Base-by-base conservation (phyloP, 2,888 invertebrate genomes). In the Aromia moschata region DNA sequence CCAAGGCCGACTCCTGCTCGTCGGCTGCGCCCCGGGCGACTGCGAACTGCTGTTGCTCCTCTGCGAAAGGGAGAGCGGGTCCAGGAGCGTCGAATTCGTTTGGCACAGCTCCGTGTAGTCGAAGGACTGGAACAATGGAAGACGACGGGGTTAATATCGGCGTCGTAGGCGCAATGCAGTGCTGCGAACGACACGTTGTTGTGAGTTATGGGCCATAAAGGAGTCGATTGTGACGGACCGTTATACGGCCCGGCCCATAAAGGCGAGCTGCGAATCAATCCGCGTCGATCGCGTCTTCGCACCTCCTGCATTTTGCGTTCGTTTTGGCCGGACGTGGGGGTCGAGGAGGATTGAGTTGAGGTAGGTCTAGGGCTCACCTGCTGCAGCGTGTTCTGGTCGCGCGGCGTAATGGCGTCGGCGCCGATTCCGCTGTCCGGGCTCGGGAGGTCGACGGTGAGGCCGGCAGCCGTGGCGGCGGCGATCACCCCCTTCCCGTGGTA, bases 361-460 rank as follows among this genome's bases (percentile, higher is more conserved):
- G 52, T 56, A 57, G 67, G 66, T 70, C 70, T 73, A 71, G 71
- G 70, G 85, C 87, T 85, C 84, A 93, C 93, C 92, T 93, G 93
- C 84, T 93, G 93, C 74, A 93, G 88, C 79, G 92, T 89, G 78
- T 92, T 91, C 83, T 94, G 93, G 83, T 93, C 93, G 75, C 93
- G 85, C 65, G 95, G 94, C 61, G 95, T 95, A 79, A 94, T 93
- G 71, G 94, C 93, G 78, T 95, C 94, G 33, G 94, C 93, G 66
- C 96, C 96, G 77, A 97, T 96, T 67, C 97, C 97, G 78, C 94
- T 94, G 84, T 97, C 97, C 18, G 96, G 95, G 72, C 95, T 95
- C 18, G 96, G 96, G 78, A 97, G 87, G 83, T 96, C 96, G 77
- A 95, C 95, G 49, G 94, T 94, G 70, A 95, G 88, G 38, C 93